phyloP scores from a whole-genome alignment of 2,888 invertebrate genomes.

The Steromphala cineraria region DNA sequence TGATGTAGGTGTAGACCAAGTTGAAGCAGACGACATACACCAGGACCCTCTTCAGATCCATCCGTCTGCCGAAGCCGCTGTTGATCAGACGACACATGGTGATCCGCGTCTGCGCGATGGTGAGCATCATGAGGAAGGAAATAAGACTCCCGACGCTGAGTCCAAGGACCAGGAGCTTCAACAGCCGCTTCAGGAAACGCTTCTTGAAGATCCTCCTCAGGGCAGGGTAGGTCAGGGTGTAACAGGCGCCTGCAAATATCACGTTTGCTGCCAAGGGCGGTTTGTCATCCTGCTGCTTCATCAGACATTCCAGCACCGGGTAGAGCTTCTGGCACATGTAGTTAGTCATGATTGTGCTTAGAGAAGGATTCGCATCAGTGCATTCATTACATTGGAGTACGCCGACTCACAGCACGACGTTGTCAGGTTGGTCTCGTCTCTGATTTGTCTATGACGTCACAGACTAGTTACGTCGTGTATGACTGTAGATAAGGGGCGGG shows the following conservation, averaged over 20 bases:
- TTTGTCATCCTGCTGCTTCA: background rate
- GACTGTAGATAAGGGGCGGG: too few relatives aligned
- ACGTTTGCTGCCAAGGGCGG: background rate
- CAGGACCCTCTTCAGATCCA: background rate
- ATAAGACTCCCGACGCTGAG: background rate
- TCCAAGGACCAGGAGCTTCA: background rate
- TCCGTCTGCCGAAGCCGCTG: background rate
- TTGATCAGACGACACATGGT: background rate
- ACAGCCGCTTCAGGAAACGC: background rate
- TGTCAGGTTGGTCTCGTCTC: background rate
- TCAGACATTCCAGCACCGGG: background rate
- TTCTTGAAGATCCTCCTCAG: background rate
- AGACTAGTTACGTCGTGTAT: background rate
- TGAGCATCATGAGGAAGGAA: background rate
- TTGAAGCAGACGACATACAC: background rate
- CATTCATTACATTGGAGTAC: too few relatives aligned
- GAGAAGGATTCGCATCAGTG: background rate
- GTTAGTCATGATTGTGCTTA: background rate
- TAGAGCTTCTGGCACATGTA: background rate
- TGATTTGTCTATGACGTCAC: constrained; percentile 5
- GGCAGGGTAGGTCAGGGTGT: background rate
- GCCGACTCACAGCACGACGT: background rate
- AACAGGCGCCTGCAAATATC: background rate
- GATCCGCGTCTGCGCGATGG: background rate
- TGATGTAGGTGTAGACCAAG: background rate